Conservation (phyloP, 1,140 invertebrate genomes). For the Drosophila nikananu region DNA sequence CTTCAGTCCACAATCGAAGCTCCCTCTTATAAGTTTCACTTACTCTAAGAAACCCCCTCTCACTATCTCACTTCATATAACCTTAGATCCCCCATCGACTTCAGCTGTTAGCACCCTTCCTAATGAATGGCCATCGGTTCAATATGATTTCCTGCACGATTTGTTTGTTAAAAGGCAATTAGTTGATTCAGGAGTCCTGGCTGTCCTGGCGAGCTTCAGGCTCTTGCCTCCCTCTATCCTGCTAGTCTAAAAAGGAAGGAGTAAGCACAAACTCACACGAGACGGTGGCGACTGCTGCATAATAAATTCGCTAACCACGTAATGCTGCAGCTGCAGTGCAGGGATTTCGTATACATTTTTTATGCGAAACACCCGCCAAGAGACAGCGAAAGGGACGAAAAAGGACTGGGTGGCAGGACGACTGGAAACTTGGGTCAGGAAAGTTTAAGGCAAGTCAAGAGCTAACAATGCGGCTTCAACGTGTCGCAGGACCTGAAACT, state of each 20-base stretch:
- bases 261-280: conserved; percentile 42
- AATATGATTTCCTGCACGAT: conserved; percentile 83
- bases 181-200: conserved; percentile 59
- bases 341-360: conserved; percentile 82
- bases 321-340: conserved; percentile 83
- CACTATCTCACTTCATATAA: not conserved
- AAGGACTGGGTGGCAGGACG: conserved; percentile 10
- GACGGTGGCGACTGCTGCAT: conserved; percentile 68
- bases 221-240: conserved; percentile 12
- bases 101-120: conserved; percentile 49
- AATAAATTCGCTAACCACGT: conserved; percentile 84
- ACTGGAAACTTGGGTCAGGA: conserved; percentile 61
- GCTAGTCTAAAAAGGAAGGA: conserved; percentile 7
- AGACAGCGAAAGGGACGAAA: conserved; percentile 32
- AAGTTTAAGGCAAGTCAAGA: conserved; percentile 83
- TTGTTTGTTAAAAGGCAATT: conserved; percentile 83
- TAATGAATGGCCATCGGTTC: conserved; percentile 73
- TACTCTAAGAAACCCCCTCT: not conserved
- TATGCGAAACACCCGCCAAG: conserved; percentile 71
- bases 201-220: conserved; percentile 8
- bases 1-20: not conserved
- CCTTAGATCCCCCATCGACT: not conserved
- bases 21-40: not conserved
- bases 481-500: conserved; percentile 47
- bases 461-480: conserved; percentile 79